Evolutionary conservation across 2,888 invertebrate species (phyloP), one percentile per base, ranked within the genome.

Genomic region (Cephus rjabovi): DNA sequence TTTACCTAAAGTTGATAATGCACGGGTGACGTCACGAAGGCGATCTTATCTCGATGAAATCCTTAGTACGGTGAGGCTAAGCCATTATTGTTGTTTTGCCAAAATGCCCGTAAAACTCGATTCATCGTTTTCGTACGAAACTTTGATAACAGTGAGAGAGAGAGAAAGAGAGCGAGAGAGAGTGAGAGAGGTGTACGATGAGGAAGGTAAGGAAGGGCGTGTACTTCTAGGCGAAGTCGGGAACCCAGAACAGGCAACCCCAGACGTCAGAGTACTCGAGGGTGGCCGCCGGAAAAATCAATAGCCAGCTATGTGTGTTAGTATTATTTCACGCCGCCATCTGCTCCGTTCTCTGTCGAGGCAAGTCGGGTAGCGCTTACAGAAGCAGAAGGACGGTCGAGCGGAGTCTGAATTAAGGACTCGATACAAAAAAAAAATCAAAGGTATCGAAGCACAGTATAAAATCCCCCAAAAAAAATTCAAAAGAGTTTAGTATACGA

Each of bases 231-330:
- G 9, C 56, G 56, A 56, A 56, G 56, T 56, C 56, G 56, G 56
- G 56, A 69, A 77, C 77, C 73, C 68, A 56, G 75, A 12, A 77
- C 37, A 23, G 75, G 37, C 35, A 71, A 31, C 75, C 40, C 71
- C 33, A 81, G 83, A 81, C 80, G 80, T 76, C 83, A 82, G 56
- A 56, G 79, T 80, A 79, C 78, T 81, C 79, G 82, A 77, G 82
- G 82, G 80, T 81, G 79, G 84, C 80, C 81, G 77, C 68, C 76
- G 78, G 81, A 79, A 87, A 89, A 89, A 89, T 89, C 89, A 87
- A 89, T 89, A 89, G 83, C 80, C 78, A 77, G 83, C 83, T 87
- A 86, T 88, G 82, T 87, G 87, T 86, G 87, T 86, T 88, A 87
- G 87, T 86, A 86, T 89, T 87, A 88, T 89, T 87, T 83, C 82